Evolutionary conservation across 2,888 invertebrate species (phyloP).

Genomic region (Drosophila austrosaltans): DNA sequence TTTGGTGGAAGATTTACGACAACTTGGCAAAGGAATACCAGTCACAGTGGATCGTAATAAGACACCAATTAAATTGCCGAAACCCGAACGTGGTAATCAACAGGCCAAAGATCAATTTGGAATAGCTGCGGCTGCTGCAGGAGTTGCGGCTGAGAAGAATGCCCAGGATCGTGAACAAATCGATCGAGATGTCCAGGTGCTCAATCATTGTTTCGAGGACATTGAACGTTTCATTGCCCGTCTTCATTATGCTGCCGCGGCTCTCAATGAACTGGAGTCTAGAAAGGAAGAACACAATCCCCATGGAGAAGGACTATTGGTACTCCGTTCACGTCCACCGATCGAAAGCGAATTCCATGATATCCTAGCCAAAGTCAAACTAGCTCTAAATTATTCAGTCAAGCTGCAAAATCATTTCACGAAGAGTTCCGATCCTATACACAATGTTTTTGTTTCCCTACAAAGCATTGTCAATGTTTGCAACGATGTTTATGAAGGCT

Average conservation of each 20-base stretch:
- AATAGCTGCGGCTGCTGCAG: constrained; percentile 82
- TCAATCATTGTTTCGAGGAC: constrained; percentile 99
- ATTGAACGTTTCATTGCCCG: constrained; percentile 99
- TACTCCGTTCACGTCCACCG: constrained; percentile 96
- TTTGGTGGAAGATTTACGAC: constrained; percentile 92
- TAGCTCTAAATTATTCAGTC: constrained; percentile 97
- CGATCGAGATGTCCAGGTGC: constrained; percentile 96
- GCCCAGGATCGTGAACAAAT: constrained; percentile 96
- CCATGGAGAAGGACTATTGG: constrained; percentile 94
- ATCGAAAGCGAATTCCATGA: constrained; percentile 98
- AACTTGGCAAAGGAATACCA: constrained; percentile 86
- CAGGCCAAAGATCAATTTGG: constrained; percentile 80
- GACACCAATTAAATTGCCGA: constrained; percentile 67
- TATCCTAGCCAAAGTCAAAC: constrained; percentile 98
- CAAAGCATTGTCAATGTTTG: constrained; percentile 98
- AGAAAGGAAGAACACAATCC: constrained; percentile 87
- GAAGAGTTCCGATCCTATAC: constrained; percentile 97
- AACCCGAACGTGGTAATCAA: constrained; percentile 60
- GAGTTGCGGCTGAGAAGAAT: constrained; percentile 88
- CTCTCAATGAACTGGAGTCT: constrained; percentile 94
- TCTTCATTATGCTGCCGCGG: constrained; percentile 97
- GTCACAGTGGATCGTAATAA: constrained; percentile 84
- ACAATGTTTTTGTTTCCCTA: constrained; percentile 98
- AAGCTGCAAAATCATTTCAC: constrained; percentile 98
- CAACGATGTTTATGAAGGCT: constrained; percentile 92